Evolutionary conservation across 2,888 invertebrate genomes (phyloP).

Genomic region (Lagria hirta): DNA sequence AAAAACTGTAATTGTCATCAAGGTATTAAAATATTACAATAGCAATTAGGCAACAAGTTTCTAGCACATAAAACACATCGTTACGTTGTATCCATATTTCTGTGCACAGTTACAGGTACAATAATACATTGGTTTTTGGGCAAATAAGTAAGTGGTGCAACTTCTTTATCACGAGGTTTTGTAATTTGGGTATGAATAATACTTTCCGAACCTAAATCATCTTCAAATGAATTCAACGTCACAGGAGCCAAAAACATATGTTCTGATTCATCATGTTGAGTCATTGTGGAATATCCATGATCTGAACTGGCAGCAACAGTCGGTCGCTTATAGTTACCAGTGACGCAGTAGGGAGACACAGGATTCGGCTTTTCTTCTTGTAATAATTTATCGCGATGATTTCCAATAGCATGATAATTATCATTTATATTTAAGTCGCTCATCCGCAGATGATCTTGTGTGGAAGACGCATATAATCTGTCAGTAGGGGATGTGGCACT

Average conservation of each 20-base stretch:
- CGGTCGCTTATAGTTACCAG: slow-evolving; percentile 76
- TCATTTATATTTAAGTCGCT: slow-evolving; percentile 73
- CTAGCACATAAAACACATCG: too few relatives aligned
- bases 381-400: slow-evolving; percentile 67
- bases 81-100: slow-evolving; percentile 77
- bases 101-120: slow-evolving; percentile 88
- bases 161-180: slow-evolving; percentile 41
- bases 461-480: slow-evolving; percentile 57
- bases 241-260: slow-evolving; percentile 75
- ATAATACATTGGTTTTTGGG: slow-evolving; percentile 64
- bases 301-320: slow-evolving; percentile 82
- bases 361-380: slow-evolving; percentile 64
- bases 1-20: too few relatives aligned
- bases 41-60: too few relatives aligned
- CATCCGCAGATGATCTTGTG: slow-evolving; percentile 65
- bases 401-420: slow-evolving; percentile 64
- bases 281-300: slow-evolving; percentile 94
- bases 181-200: slow-evolving; percentile 58
- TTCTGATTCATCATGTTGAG: slow-evolving; percentile 86
- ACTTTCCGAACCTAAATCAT: slow-evolving; percentile 63
- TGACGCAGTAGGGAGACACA: slow-evolving; percentile 85
- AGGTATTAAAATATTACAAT: too few relatives aligned
- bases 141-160: slow-evolving; percentile 42
- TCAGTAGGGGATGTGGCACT: slow-evolving; percentile 49
- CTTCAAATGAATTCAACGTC: slow-evolving; percentile 61